These are phyloP conservation scores for Manis javanica DNA, from an alignment of 2,797 vertebrate genomes.

Conservation along the genomic window DNA sequence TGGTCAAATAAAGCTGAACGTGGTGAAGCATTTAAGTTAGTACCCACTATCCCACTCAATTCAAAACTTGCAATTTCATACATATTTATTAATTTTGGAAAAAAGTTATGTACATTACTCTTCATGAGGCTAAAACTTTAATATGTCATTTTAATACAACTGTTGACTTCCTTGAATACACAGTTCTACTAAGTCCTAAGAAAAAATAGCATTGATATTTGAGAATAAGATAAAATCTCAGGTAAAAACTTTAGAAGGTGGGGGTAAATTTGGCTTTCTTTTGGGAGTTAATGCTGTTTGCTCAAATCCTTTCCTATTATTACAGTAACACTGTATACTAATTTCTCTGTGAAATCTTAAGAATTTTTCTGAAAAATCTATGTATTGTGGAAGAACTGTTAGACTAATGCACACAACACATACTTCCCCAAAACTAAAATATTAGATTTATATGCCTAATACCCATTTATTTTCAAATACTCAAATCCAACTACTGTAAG, in stretches of 20 bases:
- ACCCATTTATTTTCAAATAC: constrained; percentile 30
- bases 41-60: neutral
- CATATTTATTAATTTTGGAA: constrained; percentile 11
- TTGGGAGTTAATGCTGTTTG: neutral
- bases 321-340: neutral
- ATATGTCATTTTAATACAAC: too few species aligned
- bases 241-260: constrained; percentile 20
- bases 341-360: neutral
- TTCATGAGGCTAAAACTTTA: too few species aligned
- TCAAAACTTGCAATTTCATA: constrained; percentile 27
- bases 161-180: neutral
- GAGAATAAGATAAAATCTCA: neutral
- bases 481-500: neutral
- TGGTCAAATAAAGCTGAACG: neutral
- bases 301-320: neutral
- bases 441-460: neutral
- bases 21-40: neutral
- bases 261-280: neutral
- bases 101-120: neutral
- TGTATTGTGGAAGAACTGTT: neutral
- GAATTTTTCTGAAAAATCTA: constrained; percentile 37
- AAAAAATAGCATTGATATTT: constrained; percentile 1
- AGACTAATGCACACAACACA: neutral
- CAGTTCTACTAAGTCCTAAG: constrained; percentile 30
- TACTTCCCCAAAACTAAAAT: neutral